Evolutionary conservation across 2,797 vertebrate species (phyloP).

Genomic region (Syndactyla subalaris): DNA sequence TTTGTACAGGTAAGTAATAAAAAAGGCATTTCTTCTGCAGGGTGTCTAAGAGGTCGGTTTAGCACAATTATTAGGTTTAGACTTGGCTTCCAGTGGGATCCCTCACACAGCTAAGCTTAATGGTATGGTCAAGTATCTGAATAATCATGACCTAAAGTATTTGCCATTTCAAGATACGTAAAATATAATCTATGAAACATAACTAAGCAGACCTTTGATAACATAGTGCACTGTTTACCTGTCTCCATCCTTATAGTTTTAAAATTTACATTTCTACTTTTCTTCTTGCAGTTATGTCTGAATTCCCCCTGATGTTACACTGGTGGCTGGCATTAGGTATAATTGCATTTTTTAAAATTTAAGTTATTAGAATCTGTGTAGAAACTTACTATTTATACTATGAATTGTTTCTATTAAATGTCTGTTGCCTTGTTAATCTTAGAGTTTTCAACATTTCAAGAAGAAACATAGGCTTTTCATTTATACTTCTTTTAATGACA

Average conservation of each 20-base stretch:
- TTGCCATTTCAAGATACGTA: neutral
- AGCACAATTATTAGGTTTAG: neutral
- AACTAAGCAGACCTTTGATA: neutral
- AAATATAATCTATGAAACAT: neutral
- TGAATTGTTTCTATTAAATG: neutral
- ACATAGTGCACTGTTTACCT: neutral
- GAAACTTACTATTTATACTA: neutral
- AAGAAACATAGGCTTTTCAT: neutral
- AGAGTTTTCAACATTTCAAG: neutral
- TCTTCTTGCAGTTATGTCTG: constrained; percentile 84
- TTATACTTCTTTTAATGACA: neutral
- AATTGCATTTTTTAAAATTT: neutral
- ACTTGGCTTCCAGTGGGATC: neutral
- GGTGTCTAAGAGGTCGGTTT: neutral
- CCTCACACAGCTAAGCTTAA: neutral
- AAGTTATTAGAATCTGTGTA: neutral
- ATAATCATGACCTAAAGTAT: neutral
- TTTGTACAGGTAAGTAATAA: neutral
- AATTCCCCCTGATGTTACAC: constrained; percentile 85
- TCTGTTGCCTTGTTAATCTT: neutral
- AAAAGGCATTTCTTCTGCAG: neutral
- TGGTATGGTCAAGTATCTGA: neutral
- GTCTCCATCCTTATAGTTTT: neutral
- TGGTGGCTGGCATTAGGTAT: constrained; percentile 91
- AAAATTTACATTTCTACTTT: neutral